Conservation (phyloP, 2,797 vertebrate genomes). For the Poecile montanus region DNA sequence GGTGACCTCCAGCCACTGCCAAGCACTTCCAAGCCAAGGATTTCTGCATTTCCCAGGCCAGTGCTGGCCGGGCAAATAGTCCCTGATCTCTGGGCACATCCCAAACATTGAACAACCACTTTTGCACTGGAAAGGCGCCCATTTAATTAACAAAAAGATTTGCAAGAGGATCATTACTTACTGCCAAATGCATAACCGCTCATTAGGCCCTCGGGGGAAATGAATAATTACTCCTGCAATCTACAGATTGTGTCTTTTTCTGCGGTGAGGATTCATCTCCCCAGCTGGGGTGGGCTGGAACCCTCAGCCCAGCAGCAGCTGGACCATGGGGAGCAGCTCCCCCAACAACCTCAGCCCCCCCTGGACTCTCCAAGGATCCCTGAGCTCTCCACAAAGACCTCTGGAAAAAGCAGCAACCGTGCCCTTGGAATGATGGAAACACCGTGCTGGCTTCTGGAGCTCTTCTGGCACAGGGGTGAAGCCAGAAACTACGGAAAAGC, state of each 20-base stretch:
- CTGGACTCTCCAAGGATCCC: neutral
- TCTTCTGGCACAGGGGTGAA: neutral
- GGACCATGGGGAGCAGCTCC: neutral
- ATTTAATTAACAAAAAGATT: slow-evolving; percentile 55
- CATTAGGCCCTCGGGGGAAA: neutral
- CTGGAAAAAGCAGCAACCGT: fast-evolving
- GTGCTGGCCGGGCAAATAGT: neutral
- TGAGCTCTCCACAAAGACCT: fast-evolving
- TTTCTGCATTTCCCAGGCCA: neutral
- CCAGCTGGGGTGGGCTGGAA: neutral
- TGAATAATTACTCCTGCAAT: neutral
- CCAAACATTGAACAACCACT: neutral
- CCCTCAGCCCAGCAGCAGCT: fast-evolving
- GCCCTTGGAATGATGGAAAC: fast-evolving
- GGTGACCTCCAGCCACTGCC: neutral
- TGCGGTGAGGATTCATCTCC: neutral
- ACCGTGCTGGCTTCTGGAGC: neutral
- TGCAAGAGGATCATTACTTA: neutral
- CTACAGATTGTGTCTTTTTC: neutral
- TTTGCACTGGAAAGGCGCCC: neutral
- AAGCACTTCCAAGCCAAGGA: neutral
- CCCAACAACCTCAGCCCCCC: fast-evolving
- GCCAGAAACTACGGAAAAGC: neutral
- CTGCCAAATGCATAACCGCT: slow-evolving; percentile 24
- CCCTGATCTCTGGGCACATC: neutral